Conservation (phyloP, 35 echinoderm and acorn worm genomes). For the Ophioderma brevispina region DNA sequence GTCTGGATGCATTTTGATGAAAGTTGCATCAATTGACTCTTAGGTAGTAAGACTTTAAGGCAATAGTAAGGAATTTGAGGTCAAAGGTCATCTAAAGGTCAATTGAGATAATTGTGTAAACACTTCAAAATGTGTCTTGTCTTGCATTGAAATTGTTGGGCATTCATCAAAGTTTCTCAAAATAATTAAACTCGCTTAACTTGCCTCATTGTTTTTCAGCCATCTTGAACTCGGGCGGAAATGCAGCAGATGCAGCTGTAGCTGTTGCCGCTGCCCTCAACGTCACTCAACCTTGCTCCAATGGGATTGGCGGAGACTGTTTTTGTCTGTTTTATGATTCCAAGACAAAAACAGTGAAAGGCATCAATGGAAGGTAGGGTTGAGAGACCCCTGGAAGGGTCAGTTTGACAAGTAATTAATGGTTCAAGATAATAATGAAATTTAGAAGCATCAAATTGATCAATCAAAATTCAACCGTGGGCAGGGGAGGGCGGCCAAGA, state of each 20-base stretch:
- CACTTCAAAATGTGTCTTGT: not conserved
- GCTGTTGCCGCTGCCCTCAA: slow-evolving; percentile 84
- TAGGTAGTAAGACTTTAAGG: not conserved
- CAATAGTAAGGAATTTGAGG: not conserved
- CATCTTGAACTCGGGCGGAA: slow-evolving; percentile 81
- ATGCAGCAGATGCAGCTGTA: slow-evolving; percentile 93
- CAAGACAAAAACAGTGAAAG: slow-evolving; percentile 51
- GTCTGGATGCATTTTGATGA: too few species aligned
- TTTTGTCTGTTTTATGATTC: slow-evolving; percentile 88
- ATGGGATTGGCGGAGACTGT: slow-evolving; percentile 79
- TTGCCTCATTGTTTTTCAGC: slow-evolving; percentile 18
- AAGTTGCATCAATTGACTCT: too few species aligned
- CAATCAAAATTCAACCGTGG: too few species aligned
- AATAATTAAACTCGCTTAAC: not conserved
- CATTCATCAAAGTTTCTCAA: not conserved
- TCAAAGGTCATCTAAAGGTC: not conserved
- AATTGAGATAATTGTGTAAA: not conserved
- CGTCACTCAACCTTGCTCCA: slow-evolving; percentile 73
- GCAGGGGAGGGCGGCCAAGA: too few species aligned
- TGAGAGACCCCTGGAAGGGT: too few species aligned
- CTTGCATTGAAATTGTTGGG: not conserved
- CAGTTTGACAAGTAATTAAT: too few species aligned
- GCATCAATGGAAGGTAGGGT: slow-evolving; percentile 85
- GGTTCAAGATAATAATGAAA: too few species aligned
- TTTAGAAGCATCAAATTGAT: too few species aligned